Percentiles rank a stretch among this genome's conserved stretches.
phyloP scores from a whole-genome alignment of 2,797 vertebrate genomes.

The Enteromius afrohamiltoni region DNA sequence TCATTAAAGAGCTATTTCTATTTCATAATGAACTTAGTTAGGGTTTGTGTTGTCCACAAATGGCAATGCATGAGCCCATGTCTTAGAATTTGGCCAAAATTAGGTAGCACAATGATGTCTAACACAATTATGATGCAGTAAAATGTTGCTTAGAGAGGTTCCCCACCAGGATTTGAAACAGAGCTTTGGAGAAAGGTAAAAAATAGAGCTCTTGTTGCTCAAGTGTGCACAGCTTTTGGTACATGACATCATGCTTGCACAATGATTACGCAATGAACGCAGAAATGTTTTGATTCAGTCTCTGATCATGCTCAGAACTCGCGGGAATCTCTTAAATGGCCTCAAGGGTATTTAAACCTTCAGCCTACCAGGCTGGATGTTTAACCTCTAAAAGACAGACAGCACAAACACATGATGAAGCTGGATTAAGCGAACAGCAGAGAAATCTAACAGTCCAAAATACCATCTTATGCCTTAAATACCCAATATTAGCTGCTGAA shows the following conservation, averaged over 20 bases:
- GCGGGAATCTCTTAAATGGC: neutral
- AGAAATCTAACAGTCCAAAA: conserved; percentile 59
- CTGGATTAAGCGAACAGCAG: conserved; percentile 42
- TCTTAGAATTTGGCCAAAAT: neutral
- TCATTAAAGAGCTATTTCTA: neutral
- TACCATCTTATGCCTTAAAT: conserved; percentile 10
- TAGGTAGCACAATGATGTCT: no score
- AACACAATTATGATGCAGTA: neutral
- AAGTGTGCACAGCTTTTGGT: neutral
- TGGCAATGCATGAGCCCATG: neutral
- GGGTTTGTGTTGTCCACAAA: neutral
- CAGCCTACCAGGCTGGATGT: neutral
- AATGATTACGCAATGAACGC: neutral
- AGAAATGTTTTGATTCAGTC: neutral
- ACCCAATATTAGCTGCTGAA: conserved; percentile 12
- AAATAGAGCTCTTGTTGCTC: conserved; percentile 6
- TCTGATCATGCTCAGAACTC: neutral
- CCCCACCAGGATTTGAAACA: neutral
- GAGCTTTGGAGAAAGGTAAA: conserved; percentile 1
- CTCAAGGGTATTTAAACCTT: neutral
- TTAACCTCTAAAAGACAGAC: neutral
- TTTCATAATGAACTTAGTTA: neutral
- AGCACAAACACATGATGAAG: conserved; percentile 19
- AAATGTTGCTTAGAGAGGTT: neutral
- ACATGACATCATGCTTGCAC: neutral